A percentile compares a stretch with the other conserved stretches of the same genome.
Evolutionary conservation across 2,797 vertebrate species (phyloP).

Genomic region (Sciurus vulgaris): DNA sequence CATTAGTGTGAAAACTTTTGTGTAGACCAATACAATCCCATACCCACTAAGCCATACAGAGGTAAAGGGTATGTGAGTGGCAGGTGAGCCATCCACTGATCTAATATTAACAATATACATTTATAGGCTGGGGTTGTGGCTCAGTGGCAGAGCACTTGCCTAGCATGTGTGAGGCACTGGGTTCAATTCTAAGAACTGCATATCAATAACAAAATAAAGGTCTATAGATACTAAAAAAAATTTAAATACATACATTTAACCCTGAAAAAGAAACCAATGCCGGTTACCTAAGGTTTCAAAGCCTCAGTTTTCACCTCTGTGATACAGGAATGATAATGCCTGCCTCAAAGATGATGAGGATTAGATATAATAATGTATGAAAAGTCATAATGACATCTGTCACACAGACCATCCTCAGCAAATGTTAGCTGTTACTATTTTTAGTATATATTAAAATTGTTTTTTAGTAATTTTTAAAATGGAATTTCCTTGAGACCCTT

Average conservation of each 20-base stretch:
- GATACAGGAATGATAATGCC: not conserved
- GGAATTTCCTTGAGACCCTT: not conserved
- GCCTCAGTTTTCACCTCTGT: not conserved
- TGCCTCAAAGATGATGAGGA: not conserved
- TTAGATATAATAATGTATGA: not conserved
- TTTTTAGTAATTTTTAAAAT: constrained; percentile 28
- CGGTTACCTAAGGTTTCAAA: not conserved
- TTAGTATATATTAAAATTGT: not conserved
- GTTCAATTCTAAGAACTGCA: no score
- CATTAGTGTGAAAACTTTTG: not conserved
- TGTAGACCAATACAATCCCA: not conserved
- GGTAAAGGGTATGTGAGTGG: not conserved
- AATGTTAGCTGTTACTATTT: constrained; percentile 11
- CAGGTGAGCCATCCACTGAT: not conserved
- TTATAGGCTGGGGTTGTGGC: no score
- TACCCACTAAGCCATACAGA: not conserved
- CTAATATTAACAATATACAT: not conserved
- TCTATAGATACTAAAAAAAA: no score
- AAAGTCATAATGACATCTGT: not conserved
- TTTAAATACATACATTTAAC: not conserved
- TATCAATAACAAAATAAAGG: no score
- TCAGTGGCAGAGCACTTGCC: no score
- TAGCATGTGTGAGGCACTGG: no score
- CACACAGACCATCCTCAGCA: not conserved
- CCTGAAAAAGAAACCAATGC: not conserved